Evolutionary conservation across 2,888 invertebrate species (phyloP), one percentile per base, ranked within the genome.

Genomic region (Drosophila testacea): DNA sequence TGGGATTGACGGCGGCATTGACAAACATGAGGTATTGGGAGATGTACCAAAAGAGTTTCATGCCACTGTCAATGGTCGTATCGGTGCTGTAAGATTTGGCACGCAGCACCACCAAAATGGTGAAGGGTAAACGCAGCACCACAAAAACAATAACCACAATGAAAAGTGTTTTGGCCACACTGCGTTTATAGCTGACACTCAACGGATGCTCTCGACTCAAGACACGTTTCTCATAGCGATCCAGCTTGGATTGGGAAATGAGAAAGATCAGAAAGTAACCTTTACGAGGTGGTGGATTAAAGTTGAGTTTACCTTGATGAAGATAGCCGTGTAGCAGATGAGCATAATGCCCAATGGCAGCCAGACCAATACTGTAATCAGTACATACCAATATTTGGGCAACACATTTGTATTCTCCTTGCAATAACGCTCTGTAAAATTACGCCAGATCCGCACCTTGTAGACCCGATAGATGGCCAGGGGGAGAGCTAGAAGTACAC

Each of bases 351-450:
- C 93, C 28, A 97, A 92, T 0, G 97, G 97, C 16, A 96, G 90
- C 95, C 97, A 97, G 1, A 97, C 96, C 22, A 97, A 92, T 6
- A 96, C 93, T 0, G 95, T 94, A 22, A 96, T 94, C 4, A 96
- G 94, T 30, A 96, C 94, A 78, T 96, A 95, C 96, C 97, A 97
- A 89, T 97, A 97, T 38, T 95, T 94, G 48, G 95, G 94, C 59
- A 95, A 91, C 11, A 95, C 91, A 1, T 93, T 80, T 0, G 93
- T 91, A 72, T 96, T 94, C 92, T 97, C 97, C 0, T 94, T 94
- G 88, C 97, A 97, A 90, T 94, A 97, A 34, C 93, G 94, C 93
- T 97, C 97, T 9, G 95, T 90, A 84, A 96, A 95, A 89, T 97
- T 94, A 56, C 94, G 92, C 97, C 97, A 97, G 64, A 94, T 93